Evolutionary conservation across 2,113 vertebrate species (phyloP).

Genomic region (Dendropsophus ebraccatus): DNA sequence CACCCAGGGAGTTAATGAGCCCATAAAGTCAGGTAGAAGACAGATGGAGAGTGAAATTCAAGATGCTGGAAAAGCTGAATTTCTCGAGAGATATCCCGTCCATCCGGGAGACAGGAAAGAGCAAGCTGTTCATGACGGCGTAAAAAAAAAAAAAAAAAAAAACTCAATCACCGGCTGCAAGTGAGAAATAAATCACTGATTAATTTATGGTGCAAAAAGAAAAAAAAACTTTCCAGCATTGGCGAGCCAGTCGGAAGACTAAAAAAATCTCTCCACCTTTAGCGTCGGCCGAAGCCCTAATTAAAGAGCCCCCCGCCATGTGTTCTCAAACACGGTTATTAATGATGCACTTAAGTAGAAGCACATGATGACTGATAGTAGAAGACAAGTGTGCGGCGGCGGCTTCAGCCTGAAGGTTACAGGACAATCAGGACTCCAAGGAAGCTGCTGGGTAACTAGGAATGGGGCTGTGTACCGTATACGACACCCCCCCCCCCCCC

Average conservation of each 20-base stretch:
- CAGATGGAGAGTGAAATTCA: conserved; percentile 86
- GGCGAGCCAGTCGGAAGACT: background rate
- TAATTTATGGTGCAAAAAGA: conserved; percentile 70
- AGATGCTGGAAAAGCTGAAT: conserved; percentile 80
- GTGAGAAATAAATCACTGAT: conserved; percentile 73
- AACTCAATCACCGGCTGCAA: too few relatives aligned
- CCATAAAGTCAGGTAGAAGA: conserved; percentile 61
- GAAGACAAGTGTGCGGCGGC: conserved; percentile 25
- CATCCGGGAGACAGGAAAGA: conserved; percentile 80
- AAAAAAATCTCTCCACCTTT: conserved; percentile 34
- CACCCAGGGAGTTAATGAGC: conserved; percentile 36
- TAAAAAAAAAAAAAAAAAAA: conserved; percentile 67
- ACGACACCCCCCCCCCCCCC: background rate
- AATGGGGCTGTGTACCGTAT: background rate
- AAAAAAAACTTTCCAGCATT: conserved; percentile 22
- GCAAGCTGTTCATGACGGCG: conserved; percentile 70
- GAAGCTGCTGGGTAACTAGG: too few relatives aligned
- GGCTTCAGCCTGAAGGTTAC: background rate
- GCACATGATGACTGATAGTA: conserved; percentile 35
- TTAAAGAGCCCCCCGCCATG: conserved; percentile 1
- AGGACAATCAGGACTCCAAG: background rate
- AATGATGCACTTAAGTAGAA: conserved; percentile 59
- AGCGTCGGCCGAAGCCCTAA: fast-evolving
- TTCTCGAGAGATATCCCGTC: conserved; percentile 78
- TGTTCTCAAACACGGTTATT: conserved; percentile 47